phyloP scores from a whole-genome alignment of 2,888 invertebrate species.

The Sinodicranocentrus sp. region DNA sequence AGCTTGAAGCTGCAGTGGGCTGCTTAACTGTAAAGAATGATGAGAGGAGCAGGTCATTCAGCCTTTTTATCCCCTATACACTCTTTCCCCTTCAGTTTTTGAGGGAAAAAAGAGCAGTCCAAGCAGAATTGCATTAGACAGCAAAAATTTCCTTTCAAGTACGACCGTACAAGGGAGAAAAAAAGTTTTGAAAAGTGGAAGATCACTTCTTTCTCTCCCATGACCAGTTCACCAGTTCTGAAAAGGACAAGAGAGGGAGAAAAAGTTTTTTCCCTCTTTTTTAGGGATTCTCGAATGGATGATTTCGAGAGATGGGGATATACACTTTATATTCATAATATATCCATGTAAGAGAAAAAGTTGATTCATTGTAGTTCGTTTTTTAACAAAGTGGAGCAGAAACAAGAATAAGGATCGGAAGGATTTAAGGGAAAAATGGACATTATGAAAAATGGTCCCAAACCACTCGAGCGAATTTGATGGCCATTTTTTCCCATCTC shows the following conservation, averaged over 20 bases:
- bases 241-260: no score
- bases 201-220: no score
- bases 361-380: slow-evolving; percentile 16
- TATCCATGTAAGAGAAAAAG: no score
- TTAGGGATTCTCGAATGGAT: no score
- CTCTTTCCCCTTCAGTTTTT: slow-evolving; percentile 2
- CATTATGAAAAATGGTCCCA: slow-evolving; percentile 76
- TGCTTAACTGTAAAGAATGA: slow-evolving; percentile 50
- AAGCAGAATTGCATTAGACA: slow-evolving; percentile 44
- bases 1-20: not conserved
- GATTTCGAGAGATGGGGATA: slow-evolving; percentile 10
- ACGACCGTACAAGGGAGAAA: no score
- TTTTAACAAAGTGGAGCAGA: no score
- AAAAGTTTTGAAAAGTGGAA: slow-evolving; percentile 10
- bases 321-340: slow-evolving; percentile 43
- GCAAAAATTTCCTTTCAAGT: slow-evolving; percentile 12
- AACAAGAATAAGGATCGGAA: slow-evolving; percentile 55
- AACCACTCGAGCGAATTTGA: slow-evolving; percentile 75
- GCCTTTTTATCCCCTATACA: slow-evolving; percentile 20
- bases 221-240: no score
- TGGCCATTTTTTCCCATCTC: slow-evolving; percentile 76
- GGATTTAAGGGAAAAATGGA: slow-evolving; percentile 71
- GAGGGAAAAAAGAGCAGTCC: slow-evolving; percentile 44
- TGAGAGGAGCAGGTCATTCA: slow-evolving; percentile 47
- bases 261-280: no score